Percentiles rank a stretch among this genome's conserved stretches.
Conservation (phyloP, 1,140 invertebrate species). For the Platorchestia sp. region DNA sequence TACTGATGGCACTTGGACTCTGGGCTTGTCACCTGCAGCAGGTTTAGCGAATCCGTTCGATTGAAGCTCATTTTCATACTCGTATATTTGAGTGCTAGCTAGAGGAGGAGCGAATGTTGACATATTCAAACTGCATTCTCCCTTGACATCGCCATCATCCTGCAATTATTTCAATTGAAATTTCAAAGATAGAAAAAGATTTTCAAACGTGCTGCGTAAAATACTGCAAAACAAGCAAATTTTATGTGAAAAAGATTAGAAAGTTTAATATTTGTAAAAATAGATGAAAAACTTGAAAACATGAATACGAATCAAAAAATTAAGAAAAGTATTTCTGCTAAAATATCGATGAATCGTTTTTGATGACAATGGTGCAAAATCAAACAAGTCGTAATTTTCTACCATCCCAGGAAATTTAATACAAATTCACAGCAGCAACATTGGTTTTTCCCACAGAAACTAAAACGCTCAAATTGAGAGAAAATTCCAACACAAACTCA, state of each 20-base stretch:
- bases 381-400: not conserved
- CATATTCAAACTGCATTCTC: not conserved
- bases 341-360: not conserved
- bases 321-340: not conserved
- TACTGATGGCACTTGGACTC: not conserved
- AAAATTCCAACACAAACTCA: not conserved
- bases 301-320: not conserved
- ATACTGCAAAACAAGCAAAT: too few relatives aligned
- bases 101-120: conserved; percentile 16
- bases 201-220: not conserved
- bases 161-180: not conserved
- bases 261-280: too few relatives aligned
- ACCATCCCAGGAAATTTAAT: not conserved
- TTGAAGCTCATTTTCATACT: not conserved
- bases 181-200: not conserved
- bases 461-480: not conserved
- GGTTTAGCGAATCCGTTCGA: not conserved
- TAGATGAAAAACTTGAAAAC: not conserved
- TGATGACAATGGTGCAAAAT: not conserved
- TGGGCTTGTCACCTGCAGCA: not conserved
- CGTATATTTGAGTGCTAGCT: not conserved
- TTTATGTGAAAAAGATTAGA: too few relatives aligned
- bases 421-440: not conserved
- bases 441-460: not conserved
- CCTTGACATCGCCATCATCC: not conserved